Evolutionary conservation across 2,797 vertebrate species (phyloP).

Genomic region (Zenarchopterus dispar): DNA sequence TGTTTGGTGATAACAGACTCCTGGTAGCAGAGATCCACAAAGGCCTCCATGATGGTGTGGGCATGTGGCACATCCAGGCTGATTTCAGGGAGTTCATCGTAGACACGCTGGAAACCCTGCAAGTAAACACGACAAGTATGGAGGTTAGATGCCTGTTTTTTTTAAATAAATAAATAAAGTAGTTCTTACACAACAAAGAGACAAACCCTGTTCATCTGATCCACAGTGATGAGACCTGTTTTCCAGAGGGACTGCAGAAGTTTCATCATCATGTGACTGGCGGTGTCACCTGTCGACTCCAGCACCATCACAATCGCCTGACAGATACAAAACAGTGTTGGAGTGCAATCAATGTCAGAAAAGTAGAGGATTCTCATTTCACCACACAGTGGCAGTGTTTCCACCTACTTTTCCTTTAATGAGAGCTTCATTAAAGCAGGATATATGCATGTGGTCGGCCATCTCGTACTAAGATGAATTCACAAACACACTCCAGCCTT

Average conservation of each 20-base stretch:
- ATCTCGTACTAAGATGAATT: no score
- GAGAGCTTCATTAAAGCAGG: background rate
- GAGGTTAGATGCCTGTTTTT: background rate
- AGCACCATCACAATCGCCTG: constrained; percentile 89
- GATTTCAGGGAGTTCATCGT: constrained; percentile 86
- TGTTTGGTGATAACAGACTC: constrained; percentile 88
- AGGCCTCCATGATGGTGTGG: constrained; percentile 86
- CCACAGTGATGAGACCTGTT: constrained; percentile 87
- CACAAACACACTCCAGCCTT: no score
- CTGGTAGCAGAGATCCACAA: constrained; percentile 88
- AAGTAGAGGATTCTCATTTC: background rate
- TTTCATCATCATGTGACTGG: constrained; percentile 85
- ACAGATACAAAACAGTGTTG: background rate
- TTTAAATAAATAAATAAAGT: background rate
- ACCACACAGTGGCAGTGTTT: constrained; percentile 54
- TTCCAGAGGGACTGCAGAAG: constrained; percentile 89
- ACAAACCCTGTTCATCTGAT: constrained; percentile 91
- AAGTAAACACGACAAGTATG: background rate
- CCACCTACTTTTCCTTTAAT: background rate
- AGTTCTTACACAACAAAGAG: background rate
- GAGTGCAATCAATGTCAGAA: background rate
- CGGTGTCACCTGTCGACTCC: constrained; percentile 85
- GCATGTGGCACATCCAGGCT: constrained; percentile 88
- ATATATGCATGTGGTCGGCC: background rate
- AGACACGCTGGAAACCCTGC: constrained; percentile 89